These are phyloP conservation scores for Darevskia mixta DNA, from an alignment of 2,797 vertebrate genomes.

Conservation along the genomic window DNA sequence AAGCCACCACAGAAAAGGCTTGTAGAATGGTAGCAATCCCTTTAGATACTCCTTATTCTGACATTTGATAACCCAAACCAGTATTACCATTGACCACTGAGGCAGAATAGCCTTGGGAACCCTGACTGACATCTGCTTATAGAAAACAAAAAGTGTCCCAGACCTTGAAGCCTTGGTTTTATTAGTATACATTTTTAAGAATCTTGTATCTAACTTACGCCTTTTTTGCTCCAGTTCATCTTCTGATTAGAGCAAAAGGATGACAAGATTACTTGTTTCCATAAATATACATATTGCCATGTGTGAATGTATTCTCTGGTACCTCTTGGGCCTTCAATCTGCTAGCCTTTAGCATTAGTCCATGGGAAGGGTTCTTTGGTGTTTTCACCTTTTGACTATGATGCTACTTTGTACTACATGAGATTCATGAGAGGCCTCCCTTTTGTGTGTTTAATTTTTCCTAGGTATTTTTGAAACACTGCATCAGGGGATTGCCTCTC, in stretches of 20 bases:
- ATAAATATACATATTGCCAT: not conserved
- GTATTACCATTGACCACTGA: not conserved
- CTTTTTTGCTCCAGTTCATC: not conserved
- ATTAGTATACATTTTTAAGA: not conserved
- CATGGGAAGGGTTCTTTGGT: not conserved
- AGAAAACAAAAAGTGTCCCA: not conserved
- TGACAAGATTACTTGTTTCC: not conserved
- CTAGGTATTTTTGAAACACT: constrained; percentile 61
- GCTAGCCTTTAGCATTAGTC: not conserved
- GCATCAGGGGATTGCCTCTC: constrained; percentile 60
- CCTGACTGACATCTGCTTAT: not conserved
- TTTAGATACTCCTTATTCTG: too few relatives aligned
- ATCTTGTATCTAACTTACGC: not conserved
- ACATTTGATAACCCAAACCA: not conserved
- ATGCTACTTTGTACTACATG: not conserved
- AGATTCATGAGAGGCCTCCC: not conserved
- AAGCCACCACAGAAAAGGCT: too few relatives aligned
- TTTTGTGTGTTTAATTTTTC: constrained; percentile 24
- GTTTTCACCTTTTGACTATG: not conserved
- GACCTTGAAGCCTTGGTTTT: not conserved
- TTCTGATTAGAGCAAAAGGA: not conserved
- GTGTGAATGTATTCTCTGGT: not conserved
- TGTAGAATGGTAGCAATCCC: not conserved
- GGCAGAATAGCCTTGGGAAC: not conserved
- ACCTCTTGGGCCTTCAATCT: not conserved